Evolutionary conservation across 2,888 invertebrate species (phyloP), one percentile per base, ranked within the genome.

Genomic region (Lithophane leautieri): DNA sequence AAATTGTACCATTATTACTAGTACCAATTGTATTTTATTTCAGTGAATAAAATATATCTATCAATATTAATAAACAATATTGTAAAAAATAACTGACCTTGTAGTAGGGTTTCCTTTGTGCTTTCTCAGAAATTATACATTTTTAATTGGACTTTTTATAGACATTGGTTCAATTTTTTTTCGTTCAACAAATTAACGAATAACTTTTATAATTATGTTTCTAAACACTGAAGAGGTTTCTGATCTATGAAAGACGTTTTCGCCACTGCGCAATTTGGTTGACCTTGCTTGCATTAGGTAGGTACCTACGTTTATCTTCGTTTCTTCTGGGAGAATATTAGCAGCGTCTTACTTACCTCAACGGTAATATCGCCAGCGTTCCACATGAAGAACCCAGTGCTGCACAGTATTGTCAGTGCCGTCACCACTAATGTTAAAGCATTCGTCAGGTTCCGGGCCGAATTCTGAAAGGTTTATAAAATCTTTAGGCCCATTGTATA

Each of bases 321-420:
- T 50, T 40, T 14, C 19, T 50, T 50, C 9, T 40, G 40, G 47
- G 22, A 42, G 11, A 22, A 71, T 34, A 34, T 25, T 16, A 40
- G 9, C 42, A 34, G 14, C 8, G 4, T 28, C 80, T 78, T 78
- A 89, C 93, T 78, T 78, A 89, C 93, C 88, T 93, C 92, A 4
- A 91, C 87, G 2, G 94, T 91, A 72, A 93, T 89, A 73, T 94
- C 93, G 2, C 94, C 94, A 44, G 93, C 91, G 56, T 90, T 92
- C 90, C 91, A 93, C 93, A 94, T 93, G 69, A 93, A 86, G 73
- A 90, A 86, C 0, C 92, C 94, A 6, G 93, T 91, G 78, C 89
- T 89, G 60, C 81, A 65, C 50, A 94, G 80, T 28, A 91, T 76
- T 0, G 89, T 79, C 7, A 79, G 56, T 0, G 82, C 79, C 0